Evolutionary conservation across 2,113 vertebrate species (phyloP).

Genomic region (Solenodon paradoxus): DNA sequence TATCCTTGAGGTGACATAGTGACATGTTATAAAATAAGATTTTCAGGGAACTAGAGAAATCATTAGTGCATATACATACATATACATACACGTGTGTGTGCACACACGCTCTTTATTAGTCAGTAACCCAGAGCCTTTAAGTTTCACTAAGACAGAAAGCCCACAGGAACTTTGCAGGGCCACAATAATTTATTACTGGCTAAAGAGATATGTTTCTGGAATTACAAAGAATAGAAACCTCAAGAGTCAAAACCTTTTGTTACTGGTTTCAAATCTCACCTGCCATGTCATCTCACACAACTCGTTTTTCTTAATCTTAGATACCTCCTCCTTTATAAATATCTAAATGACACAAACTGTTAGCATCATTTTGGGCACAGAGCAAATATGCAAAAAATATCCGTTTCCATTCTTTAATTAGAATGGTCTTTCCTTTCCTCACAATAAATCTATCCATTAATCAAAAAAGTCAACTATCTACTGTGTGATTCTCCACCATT

Average conservation of each 20-base stretch:
- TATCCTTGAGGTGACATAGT: neutral
- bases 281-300: neutral
- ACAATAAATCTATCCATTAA: neutral
- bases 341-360: conserved; percentile 14
- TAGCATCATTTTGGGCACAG: neutral
- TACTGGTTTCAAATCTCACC: conserved; percentile 2
- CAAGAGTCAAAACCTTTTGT: neutral
- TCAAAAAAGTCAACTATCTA: neutral
- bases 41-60: conserved; percentile 13
- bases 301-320: neutral
- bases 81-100: neutral
- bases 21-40: conserved; percentile 4
- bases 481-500: neutral
- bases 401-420: neutral
- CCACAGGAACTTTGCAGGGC: neutral
- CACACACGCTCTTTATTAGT: neutral
- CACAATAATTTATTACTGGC: neutral
- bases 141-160: conserved; percentile 15
- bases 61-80: neutral
- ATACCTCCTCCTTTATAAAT: neutral
- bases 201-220: conserved; percentile 9
- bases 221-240: neutral
- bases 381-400: neutral
- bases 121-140: neutral
- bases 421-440: neutral